phyloP scores from a whole-genome alignment of 2,113 vertebrate species.

The Indicator indicator region DNA sequence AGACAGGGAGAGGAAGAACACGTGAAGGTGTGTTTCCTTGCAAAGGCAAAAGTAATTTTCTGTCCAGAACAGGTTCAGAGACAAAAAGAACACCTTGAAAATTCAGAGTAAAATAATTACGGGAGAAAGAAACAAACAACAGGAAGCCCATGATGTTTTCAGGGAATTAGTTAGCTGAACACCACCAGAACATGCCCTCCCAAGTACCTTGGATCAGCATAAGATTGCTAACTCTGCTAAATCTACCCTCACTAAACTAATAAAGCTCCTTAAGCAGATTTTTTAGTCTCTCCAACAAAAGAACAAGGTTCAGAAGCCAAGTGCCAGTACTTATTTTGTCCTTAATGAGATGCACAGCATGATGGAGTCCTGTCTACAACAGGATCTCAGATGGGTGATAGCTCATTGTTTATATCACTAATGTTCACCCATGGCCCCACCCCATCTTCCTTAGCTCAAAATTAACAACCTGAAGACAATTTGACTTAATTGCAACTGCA shows the following conservation, averaged over 20 bases:
- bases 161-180: background rate
- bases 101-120: background rate
- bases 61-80: background rate
- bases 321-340: background rate
- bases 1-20: background rate
- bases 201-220: background rate
- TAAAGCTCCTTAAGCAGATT: background rate
- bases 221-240: background rate
- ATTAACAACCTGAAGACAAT: constrained; percentile 39
- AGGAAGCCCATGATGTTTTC: background rate
- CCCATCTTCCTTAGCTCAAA: background rate
- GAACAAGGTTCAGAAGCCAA: background rate
- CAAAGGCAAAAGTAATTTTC: background rate
- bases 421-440: background rate
- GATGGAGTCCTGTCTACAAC: background rate
- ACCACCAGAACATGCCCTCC: background rate
- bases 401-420: background rate
- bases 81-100: background rate
- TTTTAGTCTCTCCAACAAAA: background rate
- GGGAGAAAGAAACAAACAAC: background rate
- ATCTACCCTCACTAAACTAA: background rate
- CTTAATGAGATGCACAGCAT: background rate
- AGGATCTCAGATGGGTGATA: background rate
- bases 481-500: background rate
- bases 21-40: accelerated